Conservation (phyloP, 2,888 invertebrate genomes). For the Zygogramma bicolorata region DNA sequence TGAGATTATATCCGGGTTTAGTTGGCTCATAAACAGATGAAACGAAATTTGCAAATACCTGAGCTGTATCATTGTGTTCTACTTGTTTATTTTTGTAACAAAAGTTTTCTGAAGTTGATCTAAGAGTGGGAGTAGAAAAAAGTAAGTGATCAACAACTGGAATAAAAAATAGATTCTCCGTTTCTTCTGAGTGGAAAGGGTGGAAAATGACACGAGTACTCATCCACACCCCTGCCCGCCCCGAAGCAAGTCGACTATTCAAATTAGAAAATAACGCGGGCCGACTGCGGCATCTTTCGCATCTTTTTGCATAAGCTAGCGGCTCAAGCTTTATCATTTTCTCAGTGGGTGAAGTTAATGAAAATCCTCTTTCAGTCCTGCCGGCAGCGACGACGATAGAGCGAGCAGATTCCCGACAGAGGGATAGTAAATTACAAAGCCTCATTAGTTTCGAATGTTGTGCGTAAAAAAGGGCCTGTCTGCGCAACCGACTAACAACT, state of each 20-base stretch:
- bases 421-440: slow-evolving; percentile 47
- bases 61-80: no score
- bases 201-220: not conserved
- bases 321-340: slow-evolving; percentile 28
- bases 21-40: no score
- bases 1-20: no score
- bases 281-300: not conserved
- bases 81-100: no score
- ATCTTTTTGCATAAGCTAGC: slow-evolving; percentile 19
- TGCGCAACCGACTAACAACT: slow-evolving; percentile 7
- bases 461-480: slow-evolving; percentile 32
- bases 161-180: no score
- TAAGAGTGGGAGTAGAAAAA: no score
- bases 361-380: slow-evolving; percentile 44
- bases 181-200: no score
- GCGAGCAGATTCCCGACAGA: slow-evolving; percentile 44
- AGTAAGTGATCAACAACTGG: no score
- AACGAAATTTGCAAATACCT: no score
- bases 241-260: not conserved
- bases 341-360: slow-evolving; percentile 44
- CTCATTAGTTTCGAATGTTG: slow-evolving; percentile 48
- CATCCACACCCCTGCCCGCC: not conserved
- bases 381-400: slow-evolving; percentile 27
- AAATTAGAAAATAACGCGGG: slow-evolving; percentile 10
- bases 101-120: no score